Evolutionary conservation across 2,888 invertebrate genomes (phyloP), one percentile per base, ranked within the genome.

Genomic region (Anthophora plumipes): DNA sequence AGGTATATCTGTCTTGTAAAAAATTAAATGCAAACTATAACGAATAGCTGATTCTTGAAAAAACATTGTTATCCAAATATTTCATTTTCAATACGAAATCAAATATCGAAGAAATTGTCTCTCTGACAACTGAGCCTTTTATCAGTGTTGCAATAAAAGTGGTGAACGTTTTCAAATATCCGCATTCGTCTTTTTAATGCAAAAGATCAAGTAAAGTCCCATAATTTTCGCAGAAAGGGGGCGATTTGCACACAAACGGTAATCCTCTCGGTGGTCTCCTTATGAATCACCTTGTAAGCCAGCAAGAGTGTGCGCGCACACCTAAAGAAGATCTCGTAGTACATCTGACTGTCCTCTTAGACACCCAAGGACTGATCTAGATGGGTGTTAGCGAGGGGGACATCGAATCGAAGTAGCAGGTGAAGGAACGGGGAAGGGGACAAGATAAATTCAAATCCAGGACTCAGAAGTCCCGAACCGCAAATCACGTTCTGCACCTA

Each of bases 361-460:
- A 76, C 87, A 67, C 69, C 68, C 55, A 61, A 48, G 55, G 72
- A 72, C 82, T 82, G 85, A 87, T 87, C 81, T 83, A 80, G 73
- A 70, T 63, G 77, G 73, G 83, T 59, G 69, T 71, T 74, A 78
- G 73, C 80, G 76, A 75, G 57, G 77, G 77, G 75, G 73, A 76
- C 71, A 73, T 69, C 79, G 80, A 82, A 82, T 84, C 83, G 81
- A 77, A 84, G 83, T 86, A 85, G 80, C 77, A 82, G 82, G 82
- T 80, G 81, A 85, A 61, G 76, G 63, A 61, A 59, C 75, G 85
- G 67, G 77, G 64, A 66, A 76, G 70, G 85, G 79, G 86, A 84
- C 85, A 88, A 90, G 91, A 91, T 92, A 91, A 92, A 91, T 91
- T 91, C 91, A 91, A 91, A 91, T 91, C 91, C 90, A 79, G 84